These are phyloP conservation scores for Plagodis dolabraria DNA, from an alignment of 2,888 invertebrate genomes.

Conservation along the genomic window DNA sequence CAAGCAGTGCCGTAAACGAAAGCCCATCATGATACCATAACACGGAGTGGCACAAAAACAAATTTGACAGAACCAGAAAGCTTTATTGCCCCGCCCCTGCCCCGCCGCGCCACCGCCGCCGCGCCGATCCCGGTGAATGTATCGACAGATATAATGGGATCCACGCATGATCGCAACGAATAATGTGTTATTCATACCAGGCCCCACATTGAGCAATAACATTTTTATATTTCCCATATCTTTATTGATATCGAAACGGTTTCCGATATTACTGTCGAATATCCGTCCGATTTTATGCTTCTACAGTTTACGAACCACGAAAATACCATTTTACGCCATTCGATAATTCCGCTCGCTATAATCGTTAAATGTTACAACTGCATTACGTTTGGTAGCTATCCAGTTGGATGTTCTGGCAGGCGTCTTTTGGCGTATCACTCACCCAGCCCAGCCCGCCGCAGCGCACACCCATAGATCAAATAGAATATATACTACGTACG, in stretches of 20 bases:
- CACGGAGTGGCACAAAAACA: constrained; percentile 3
- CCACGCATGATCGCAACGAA: constrained; percentile 16
- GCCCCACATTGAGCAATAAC: constrained; percentile 33
- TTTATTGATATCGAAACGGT: constrained; percentile 30
- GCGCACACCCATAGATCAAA: no score
- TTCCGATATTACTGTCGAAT: constrained; percentile 25
- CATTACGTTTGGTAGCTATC: neutral
- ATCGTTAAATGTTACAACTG: constrained; percentile 12
- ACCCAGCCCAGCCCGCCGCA: neutral
- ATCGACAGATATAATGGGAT: constrained; percentile 1
- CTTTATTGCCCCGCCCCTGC: neutral
- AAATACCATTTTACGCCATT: constrained; percentile 28
- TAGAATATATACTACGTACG: no score
- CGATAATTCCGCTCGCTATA: constrained; percentile 25
- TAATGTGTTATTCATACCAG: constrained; percentile 24
- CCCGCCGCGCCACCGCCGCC: no score
- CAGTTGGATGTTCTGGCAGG: neutral
- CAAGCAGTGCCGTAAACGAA: constrained; percentile 3
- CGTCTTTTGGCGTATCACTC: neutral
- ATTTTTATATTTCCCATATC: constrained; percentile 31
- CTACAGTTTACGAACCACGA: constrained; percentile 29
- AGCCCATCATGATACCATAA: neutral
- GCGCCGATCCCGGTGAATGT: no score
- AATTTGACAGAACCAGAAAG: constrained; percentile 1
- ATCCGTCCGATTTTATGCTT: constrained; percentile 30